phyloP scores from a whole-genome alignment of 2,797 vertebrate species.

The Crocidura indochinensis region DNA sequence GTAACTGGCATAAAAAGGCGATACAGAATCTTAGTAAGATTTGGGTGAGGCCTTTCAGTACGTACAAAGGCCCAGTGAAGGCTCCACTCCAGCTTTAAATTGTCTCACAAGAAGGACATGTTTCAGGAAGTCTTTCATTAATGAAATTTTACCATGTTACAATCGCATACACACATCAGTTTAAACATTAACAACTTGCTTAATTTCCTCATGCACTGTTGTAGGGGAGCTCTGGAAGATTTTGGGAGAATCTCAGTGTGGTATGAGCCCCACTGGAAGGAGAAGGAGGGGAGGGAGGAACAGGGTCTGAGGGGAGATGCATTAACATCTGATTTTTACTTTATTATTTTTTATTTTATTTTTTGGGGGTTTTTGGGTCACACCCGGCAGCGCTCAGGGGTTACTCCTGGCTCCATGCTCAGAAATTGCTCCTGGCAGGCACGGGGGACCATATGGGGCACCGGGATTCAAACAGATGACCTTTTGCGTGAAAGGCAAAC shows the following conservation, averaged over 20 bases:
- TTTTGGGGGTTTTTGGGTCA: too few relatives aligned
- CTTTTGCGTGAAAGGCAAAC: too few relatives aligned
- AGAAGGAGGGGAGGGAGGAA: neutral
- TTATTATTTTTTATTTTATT: neutral
- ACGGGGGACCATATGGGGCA: too few relatives aligned
- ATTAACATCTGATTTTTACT: neutral
- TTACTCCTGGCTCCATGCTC: too few relatives aligned
- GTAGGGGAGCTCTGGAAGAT: slow-evolving; percentile 31
- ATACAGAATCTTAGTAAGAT: neutral
- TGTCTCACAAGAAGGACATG: neutral
- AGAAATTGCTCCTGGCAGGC: too few relatives aligned
- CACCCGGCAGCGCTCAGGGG: too few relatives aligned
- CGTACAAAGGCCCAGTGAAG: neutral
- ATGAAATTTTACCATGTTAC: neutral
- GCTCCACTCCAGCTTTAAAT: too few relatives aligned
- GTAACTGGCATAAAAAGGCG: neutral
- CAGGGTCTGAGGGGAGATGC: neutral
- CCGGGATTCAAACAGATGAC: too few relatives aligned
- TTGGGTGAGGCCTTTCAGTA: slow-evolving; percentile 31
- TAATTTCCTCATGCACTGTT: slow-evolving; percentile 8
- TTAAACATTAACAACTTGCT: neutral
- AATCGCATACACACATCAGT: neutral
- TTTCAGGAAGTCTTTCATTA: neutral
- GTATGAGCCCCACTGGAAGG: too few relatives aligned
- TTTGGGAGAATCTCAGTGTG: neutral